phyloP scores from a whole-genome alignment of 2,113 vertebrate genomes.

The Lycaon pictus region DNA sequence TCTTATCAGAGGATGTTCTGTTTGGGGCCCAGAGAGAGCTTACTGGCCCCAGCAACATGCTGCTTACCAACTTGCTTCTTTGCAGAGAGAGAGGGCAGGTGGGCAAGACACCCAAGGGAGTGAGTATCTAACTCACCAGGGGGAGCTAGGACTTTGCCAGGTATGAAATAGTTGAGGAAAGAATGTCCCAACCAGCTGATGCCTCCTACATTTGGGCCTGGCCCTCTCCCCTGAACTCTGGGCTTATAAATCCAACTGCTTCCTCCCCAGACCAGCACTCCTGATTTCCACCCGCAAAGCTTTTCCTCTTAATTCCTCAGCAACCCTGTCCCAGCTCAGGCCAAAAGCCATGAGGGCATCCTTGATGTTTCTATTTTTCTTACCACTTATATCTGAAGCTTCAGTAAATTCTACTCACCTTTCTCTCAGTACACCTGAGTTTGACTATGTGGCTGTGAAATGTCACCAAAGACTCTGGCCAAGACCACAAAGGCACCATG shows the following conservation, averaged over 20 bases:
- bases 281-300: not conserved
- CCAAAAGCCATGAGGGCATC: fast-evolving
- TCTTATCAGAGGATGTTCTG: conserved; percentile 74
- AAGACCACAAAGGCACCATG: not conserved
- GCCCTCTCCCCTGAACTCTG: not conserved
- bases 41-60: not conserved
- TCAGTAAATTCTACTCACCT: no score
- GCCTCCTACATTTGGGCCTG: not conserved
- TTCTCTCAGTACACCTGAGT: not conserved
- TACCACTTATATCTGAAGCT: not conserved
- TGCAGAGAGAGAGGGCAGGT: not conserved
- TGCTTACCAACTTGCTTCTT: not conserved
- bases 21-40: conserved; percentile 63
- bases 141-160: not conserved
- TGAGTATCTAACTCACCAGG: not conserved
- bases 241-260: not conserved
- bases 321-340: not conserved
- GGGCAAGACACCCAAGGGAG: not conserved
- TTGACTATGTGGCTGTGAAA: not conserved
- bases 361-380: not conserved
- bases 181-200: not conserved
- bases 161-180: not conserved
- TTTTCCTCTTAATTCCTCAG: not conserved
- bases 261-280: not conserved
- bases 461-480: not conserved